Evolutionary conservation across 2,888 invertebrate genomes (phyloP).

Genomic region (Therioaphis trifolii): DNA sequence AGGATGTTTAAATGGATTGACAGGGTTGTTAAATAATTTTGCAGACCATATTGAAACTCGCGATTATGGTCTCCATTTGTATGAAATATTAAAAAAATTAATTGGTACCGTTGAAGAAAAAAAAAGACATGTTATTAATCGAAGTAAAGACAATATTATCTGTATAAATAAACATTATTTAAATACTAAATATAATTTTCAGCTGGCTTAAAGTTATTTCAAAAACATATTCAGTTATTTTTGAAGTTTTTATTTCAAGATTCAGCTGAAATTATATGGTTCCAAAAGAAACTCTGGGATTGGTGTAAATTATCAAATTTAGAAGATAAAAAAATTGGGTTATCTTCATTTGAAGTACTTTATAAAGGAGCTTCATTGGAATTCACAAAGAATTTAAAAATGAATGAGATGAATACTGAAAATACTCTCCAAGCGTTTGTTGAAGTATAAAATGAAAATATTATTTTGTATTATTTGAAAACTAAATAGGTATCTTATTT

Average conservation of each 20-base stretch:
- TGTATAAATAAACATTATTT: neutral
- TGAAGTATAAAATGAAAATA: conserved; percentile 19
- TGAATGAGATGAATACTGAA: neutral
- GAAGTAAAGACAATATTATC: conserved; percentile 7
- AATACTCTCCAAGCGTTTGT: conserved; percentile 4
- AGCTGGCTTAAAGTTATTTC: conserved; percentile 42
- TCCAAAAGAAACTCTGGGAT: conserved; percentile 40
- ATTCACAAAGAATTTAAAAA: conserved; percentile 24
- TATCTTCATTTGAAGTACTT: conserved; percentile 39
- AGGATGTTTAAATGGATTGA: conserved; percentile 44
- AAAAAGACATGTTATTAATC: conserved; percentile 45
- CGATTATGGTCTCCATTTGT: conserved; percentile 28
- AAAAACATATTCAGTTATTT: conserved; percentile 45
- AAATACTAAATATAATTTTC: conserved; percentile 17
- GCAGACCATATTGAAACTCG: conserved; percentile 10
- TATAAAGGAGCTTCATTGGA: conserved; percentile 47
- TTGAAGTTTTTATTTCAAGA: conserved; percentile 38
- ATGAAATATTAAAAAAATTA: conserved; percentile 44
- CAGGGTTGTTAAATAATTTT: conserved; percentile 49
- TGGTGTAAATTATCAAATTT: conserved; percentile 34
- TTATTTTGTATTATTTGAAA: neutral
- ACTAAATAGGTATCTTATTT: neutral
- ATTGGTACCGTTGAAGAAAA: conserved; percentile 38
- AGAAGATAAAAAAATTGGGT: conserved; percentile 52
- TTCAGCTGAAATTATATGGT: conserved; percentile 26